Evolutionary conservation across 92 coral and sea anemone species (phyloP), one percentile per base, ranked within the genome.

Genomic region (Muricea muricata): DNA sequence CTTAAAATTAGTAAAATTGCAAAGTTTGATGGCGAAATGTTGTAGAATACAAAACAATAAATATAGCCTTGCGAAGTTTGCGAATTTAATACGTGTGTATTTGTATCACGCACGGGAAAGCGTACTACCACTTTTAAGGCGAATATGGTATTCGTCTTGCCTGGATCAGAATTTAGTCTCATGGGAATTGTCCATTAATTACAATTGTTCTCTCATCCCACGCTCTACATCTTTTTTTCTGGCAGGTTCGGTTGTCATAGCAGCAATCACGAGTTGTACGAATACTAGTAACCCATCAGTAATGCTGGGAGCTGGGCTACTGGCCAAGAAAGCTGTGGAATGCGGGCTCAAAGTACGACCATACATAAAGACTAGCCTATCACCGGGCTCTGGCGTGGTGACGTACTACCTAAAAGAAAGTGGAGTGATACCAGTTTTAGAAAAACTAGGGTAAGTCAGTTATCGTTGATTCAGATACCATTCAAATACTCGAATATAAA

Each of bases 251-350:
- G 98, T 96, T 6, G 98, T 93, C 69, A 96, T 96, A 48, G 91
- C 99, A 42, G 99, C 99, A 11, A 96, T 96, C 68, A 96, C 99
- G 3, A 96, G 99, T 61, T 96, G 99, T 83, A 96, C 99, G 34
- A 96, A 96, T 79, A 96, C 99, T 12, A 96, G 99, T 73, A 96
- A 96, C 45, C 99, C 99, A 31, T 96, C 99, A 9, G 99, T 96
- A 4, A 96, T 96, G 99, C 92, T 96, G 32, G 99, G 99, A 21
- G 97, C 99, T 31, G 99, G 99, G 31, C 56, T 96, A 45, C 54
- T 96, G 77, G 99, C 99, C 65, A 88, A 96, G 97, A 93, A 84
- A 68, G 99, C 99, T 10, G 98, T 90, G 11, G 93, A 93, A 55
- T 79, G 85, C 34, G 99, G 99, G 14, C 88, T 96, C 34, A 68